Conservation (phyloP, 1,140 invertebrate species). For the Melanaphis sacchari region DNA sequence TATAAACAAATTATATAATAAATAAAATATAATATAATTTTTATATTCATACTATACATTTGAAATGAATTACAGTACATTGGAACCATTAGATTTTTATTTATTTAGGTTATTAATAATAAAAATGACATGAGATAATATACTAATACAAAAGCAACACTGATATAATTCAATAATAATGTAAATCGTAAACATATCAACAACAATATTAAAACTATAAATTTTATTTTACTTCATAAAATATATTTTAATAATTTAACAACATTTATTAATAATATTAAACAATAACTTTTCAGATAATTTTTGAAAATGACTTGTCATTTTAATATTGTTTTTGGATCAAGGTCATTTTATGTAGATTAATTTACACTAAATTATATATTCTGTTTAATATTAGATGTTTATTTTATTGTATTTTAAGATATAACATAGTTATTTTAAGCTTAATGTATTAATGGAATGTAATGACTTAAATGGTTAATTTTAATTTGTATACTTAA, state of each 20-base stretch:
- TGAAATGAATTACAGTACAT: neutral
- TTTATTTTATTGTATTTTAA: neutral
- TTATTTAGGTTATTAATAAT: neutral
- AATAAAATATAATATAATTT: neutral
- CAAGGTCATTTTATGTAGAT: conserved; percentile 2
- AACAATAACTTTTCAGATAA: neutral
- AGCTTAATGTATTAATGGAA: neutral
- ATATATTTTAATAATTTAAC: neutral
- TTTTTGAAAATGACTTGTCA: neutral
- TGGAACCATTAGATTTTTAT: neutral
- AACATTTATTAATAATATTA: neutral
- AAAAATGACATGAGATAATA: neutral
- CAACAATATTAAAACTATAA: neutral
- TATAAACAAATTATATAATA: neutral
- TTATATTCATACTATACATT: neutral
- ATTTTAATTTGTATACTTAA: neutral
- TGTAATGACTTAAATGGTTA: neutral
- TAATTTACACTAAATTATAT: neutral
- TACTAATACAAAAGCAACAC: neutral
- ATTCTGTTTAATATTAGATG: neutral
- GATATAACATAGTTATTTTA: neutral
- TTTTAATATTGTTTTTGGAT: neutral
- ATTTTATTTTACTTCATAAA: neutral
- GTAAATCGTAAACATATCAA: neutral
- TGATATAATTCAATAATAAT: neutral